Base-by-base conservation (phyloP, 2,888 invertebrate genomes). In the Agonum fuliginosum region DNA sequence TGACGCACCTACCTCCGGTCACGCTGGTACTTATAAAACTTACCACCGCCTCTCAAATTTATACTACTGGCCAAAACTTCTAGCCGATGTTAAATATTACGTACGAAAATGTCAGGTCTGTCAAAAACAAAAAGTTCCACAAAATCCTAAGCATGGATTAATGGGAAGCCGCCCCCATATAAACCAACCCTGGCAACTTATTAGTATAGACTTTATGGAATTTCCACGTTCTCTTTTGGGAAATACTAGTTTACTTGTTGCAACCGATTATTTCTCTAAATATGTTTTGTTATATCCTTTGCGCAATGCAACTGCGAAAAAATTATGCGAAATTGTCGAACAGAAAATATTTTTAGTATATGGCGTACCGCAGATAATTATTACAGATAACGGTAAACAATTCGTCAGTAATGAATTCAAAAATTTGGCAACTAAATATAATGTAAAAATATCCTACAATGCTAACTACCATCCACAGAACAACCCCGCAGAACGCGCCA, bases 241-340 rank as follows among this genome's bases (percentile, higher is more conserved):
- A 3, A 6, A 46, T 14, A 12, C 4, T n/a, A 6, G n/a, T 46
- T 4, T 46, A 6, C 12, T 46, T n/a, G 46, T 46, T 46, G 46
- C n/a, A 6, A 46, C 46, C 14, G 46, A 46, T n/a, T 46, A n/a
- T 46, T 46, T 46, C 46, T 46, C 46, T n/a, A 46, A 46, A 46
- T 46, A 46, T n/a, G 46, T 46, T 3, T 46, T 46, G 14, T n/a
- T 46, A 46, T 46, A 6, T n/a, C 46, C 46, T 4, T 6, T 46
- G 4, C n/a, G 46, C 4, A 12, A 3, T n/a, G n/a, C 46, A 6
- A 46, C 14, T n/a, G 46, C 46, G 4, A 3, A 4, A 4, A n/a
- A 46, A 14, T n/a, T 46, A 46, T 46, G 46, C 14, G 46, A 46
- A 46, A 46, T 46, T 46, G n/a, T 46, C 4, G 46, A 46, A n/a